These are phyloP conservation scores for Marasmarcha lunaedactyla DNA, from an alignment of 2,888 invertebrate species.

Conservation along the genomic window DNA sequence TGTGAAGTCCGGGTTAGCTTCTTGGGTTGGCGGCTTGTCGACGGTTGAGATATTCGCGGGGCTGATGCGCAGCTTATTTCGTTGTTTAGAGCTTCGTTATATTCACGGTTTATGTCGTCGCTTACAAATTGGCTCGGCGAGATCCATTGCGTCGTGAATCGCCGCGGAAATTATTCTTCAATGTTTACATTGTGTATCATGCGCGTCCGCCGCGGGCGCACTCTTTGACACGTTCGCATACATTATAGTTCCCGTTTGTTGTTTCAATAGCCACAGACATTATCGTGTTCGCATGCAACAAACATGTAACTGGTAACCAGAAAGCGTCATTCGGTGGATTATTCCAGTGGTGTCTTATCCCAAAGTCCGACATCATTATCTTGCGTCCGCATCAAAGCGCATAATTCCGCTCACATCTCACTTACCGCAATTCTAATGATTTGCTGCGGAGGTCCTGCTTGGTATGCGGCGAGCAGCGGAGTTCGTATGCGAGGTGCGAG, in stretches of 20 bases:
- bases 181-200: constrained; percentile 39
- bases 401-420: constrained; percentile 60
- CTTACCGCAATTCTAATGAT: constrained; percentile 64
- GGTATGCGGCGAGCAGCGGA: constrained; percentile 45
- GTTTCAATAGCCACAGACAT: constrained; percentile 10
- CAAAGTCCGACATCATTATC: constrained; percentile 43
- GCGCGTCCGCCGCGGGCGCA: constrained; percentile 21
- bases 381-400: constrained; percentile 36
- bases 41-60: constrained; percentile 51
- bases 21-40: constrained; percentile 60
- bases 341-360: constrained; percentile 25
- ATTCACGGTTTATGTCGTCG: constrained; percentile 52
- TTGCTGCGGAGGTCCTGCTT: constrained; percentile 55
- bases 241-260: constrained; percentile 14
- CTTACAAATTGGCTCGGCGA: constrained; percentile 59
- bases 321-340: not conserved
- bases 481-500: constrained; percentile 45
- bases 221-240: constrained; percentile 27
- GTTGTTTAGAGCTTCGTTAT: constrained; percentile 67
- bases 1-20: constrained; percentile 56
- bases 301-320: not conserved
- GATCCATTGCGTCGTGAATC: constrained; percentile 31
- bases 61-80: constrained; percentile 43
- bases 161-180: constrained; percentile 32
- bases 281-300: not conserved